Percentiles rank a stretch among this genome's conserved stretches.
These are phyloP conservation scores for Andrena cerasifolii DNA, from an alignment of 1,140 invertebrate species.

Conservation along the genomic window DNA sequence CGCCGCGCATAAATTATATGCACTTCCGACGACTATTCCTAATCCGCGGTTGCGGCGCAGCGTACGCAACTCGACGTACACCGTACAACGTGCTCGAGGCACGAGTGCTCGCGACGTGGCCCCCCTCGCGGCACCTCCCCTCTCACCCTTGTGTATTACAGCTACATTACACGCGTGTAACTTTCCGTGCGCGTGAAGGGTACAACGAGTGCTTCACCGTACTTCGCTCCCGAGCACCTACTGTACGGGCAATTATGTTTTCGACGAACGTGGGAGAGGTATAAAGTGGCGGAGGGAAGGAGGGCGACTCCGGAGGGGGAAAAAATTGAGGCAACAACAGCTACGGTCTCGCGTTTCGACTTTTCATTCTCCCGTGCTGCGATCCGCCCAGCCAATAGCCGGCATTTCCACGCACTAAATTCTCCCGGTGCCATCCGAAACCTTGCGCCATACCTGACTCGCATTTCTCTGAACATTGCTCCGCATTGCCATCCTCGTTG, in stretches of 20 bases:
- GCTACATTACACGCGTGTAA: constrained; percentile 66
- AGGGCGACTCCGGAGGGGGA: neutral
- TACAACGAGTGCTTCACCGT: constrained; percentile 58
- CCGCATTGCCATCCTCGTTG: no score
- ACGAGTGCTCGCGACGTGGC: constrained; percentile 62
- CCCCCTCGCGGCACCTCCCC: no score
- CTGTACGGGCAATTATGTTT: constrained; percentile 65
- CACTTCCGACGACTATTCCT: constrained; percentile 13
- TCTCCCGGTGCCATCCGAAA: no score
- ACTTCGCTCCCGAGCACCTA: constrained; percentile 50
- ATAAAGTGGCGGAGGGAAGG: constrained; percentile 37
- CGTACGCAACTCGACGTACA: constrained; percentile 26
- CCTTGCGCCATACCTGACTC: no score
- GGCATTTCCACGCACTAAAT: no score
- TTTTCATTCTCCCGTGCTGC: neutral
- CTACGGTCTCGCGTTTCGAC: neutral
- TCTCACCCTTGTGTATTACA: constrained; percentile 70
- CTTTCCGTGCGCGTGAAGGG: constrained; percentile 62
- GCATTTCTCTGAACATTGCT: no score
- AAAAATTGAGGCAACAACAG: neutral
- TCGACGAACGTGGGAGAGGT: constrained; percentile 36
- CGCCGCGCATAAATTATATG: neutral
- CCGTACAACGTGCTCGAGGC: constrained; percentile 58
- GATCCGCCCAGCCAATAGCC: no score
- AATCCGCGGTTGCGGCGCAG: neutral